Percentiles rank a stretch among this genome's conserved stretches.
Evolutionary conservation across 2,888 invertebrate species (phyloP).

Genomic region (Hydrotaea diabolus): DNA sequence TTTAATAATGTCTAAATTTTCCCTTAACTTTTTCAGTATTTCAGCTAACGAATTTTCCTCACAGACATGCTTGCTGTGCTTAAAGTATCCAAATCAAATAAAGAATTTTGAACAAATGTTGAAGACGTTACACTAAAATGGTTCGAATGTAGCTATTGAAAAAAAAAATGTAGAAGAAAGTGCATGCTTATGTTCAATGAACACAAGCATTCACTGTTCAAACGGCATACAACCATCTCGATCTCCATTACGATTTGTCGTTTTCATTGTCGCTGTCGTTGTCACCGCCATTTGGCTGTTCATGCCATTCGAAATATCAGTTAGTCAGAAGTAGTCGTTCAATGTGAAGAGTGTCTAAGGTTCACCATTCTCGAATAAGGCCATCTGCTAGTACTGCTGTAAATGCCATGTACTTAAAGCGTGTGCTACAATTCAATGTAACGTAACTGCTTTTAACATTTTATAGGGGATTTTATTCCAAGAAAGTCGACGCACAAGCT

Average conservation of each 20-base stretch:
- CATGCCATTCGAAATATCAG: neutral
- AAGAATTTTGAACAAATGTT: neutral
- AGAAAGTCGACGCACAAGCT: no score
- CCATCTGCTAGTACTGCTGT: neutral
- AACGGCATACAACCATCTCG: neutral
- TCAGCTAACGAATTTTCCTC: neutral
- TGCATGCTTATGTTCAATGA: no score
- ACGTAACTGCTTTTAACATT: no score
- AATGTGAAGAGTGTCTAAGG: neutral
- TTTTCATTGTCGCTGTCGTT: neutral
- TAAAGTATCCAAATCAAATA: constrained; percentile 1
- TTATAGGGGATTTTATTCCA: no score
- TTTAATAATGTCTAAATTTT: neutral
- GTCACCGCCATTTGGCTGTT: neutral
- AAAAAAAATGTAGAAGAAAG: no score
- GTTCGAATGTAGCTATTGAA: no score
- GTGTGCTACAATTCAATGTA: no score
- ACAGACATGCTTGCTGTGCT: neutral
- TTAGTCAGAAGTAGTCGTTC: neutral
- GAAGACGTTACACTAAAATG: neutral
- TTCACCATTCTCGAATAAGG: neutral
- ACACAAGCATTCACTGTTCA: no score
- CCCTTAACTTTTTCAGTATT: neutral
- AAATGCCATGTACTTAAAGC: no score
- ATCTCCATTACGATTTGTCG: constrained; percentile 3